Evolutionary conservation across 2,888 invertebrate genomes (phyloP), one percentile per base, ranked within the genome.

Genomic region (Ptychoptera contaminata): DNA sequence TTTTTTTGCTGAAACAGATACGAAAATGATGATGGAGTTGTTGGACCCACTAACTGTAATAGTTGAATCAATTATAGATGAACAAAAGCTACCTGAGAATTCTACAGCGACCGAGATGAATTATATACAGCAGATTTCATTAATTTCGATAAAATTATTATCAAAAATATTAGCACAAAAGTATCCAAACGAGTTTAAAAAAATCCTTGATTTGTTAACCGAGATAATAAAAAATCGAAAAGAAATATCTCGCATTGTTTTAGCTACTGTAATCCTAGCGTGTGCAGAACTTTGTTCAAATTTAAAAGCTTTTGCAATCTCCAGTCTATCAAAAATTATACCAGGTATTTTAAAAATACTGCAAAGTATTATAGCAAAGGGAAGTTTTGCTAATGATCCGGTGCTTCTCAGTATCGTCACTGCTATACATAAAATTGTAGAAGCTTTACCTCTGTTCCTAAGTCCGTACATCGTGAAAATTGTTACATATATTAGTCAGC

Each of bases 401-500:
- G 51, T 62, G 2, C 56, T 56, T 42, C 49, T 60, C 2, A 58
- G 61, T 1, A 50, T 82, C 7, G 72, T 90, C 2, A 83, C 85
- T 2, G 79, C 85, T 0, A 66, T 90, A 31, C 77, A 82, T 47
- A 88, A 87, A 62, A 76, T 93, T 36, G 74, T 91, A 5, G 84
- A 86, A 57, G 79, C 81, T 23, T 61, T 93, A 37, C 79, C 87
- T 0, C 68, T 82, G 35, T 94, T 93, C 60, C 61, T 94, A 50
- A 90, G 87, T 48, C 85, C 88, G 0, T 91, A 91, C 62, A 66
- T 92, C 31, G 75, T 77, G 51, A 77, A 81, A 52, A 69, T 87
- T 31, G 58, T 87, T 1, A 70, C 69, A 8, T 76, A 80, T 51
- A 63, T 84, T 36, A 73, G 77, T 1, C 67, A 73, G 46, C 60